Conservation (phyloP, 2,888 invertebrate species). For the Diaperis boleti region DNA sequence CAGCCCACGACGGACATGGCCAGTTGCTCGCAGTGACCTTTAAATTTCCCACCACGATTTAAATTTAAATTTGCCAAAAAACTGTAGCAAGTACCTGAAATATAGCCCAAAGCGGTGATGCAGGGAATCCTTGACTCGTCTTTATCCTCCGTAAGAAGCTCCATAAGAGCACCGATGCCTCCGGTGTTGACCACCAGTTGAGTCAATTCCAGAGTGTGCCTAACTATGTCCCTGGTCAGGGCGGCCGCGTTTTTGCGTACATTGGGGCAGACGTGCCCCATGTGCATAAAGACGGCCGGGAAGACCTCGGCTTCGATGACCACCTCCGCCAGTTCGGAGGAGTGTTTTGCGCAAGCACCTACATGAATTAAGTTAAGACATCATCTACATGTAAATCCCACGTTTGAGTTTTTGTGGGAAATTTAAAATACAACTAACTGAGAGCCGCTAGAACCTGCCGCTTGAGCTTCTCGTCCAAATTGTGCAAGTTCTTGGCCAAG, state of each 20-base stretch:
- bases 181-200: slow-evolving; percentile 85
- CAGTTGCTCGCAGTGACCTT: slow-evolving; percentile 81
- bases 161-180: slow-evolving; percentile 82
- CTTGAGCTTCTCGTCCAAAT: slow-evolving; percentile 83
- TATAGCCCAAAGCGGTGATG: slow-evolving; percentile 84
- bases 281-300: slow-evolving; percentile 78
- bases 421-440: slow-evolving; percentile 58
- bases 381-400: neutral
- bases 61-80: neutral
- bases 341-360: slow-evolving; percentile 79
- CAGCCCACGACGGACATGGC: slow-evolving; percentile 83
- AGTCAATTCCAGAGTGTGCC: slow-evolving; percentile 83
- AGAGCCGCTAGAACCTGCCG: slow-evolving; percentile 79
- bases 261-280: slow-evolving; percentile 78
- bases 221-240: slow-evolving; percentile 81
- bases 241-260: slow-evolving; percentile 80
- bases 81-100: slow-evolving; percentile 68
- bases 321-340: slow-evolving; percentile 80
- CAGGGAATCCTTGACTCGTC: slow-evolving; percentile 71
- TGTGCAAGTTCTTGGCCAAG: slow-evolving; percentile 77
- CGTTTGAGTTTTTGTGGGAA: slow-evolving; percentile 64
- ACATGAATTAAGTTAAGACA: neutral
- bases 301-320: slow-evolving; percentile 84
- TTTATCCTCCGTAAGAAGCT: slow-evolving; percentile 67
- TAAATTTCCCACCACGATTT: slow-evolving; percentile 7